Percentiles rank a stretch among this genome's conserved stretches.
These are phyloP conservation scores for Sipha maydis DNA, from an alignment of 2,888 invertebrate genomes.

Conservation along the genomic window DNA sequence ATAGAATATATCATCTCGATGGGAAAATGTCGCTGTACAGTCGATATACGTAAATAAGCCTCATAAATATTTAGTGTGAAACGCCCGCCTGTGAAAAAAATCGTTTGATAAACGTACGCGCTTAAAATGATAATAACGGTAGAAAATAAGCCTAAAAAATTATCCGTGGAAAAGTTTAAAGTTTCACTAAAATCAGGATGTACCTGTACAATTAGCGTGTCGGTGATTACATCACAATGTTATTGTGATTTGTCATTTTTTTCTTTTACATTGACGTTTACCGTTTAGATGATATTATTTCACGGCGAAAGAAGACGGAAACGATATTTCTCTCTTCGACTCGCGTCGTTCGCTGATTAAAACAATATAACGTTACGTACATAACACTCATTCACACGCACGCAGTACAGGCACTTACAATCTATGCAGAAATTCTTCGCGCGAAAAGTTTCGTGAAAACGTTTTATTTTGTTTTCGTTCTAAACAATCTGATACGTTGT, in stretches of 20 bases:
- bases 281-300: background rate
- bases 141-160: background rate
- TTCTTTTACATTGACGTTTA: background rate
- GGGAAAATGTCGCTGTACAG: background rate
- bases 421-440: no score
- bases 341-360: background rate
- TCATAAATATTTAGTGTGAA: background rate
- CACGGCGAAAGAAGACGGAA: background rate
- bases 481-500: no score
- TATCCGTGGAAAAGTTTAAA: background rate
- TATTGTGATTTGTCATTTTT: background rate
- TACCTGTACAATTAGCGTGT: background rate
- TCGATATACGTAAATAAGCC: background rate
- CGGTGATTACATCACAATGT: background rate
- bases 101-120: background rate
- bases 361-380: no score
- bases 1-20: background rate
- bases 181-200: background rate
- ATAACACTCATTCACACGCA: no score
- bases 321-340: background rate
- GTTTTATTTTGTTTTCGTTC: no score
- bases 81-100: background rate
- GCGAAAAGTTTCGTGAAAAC: no score
- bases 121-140: background rate
- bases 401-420: no score